Base-by-base conservation (phyloP, 2,113 vertebrate species). In the Prionailurus bengalensis region DNA sequence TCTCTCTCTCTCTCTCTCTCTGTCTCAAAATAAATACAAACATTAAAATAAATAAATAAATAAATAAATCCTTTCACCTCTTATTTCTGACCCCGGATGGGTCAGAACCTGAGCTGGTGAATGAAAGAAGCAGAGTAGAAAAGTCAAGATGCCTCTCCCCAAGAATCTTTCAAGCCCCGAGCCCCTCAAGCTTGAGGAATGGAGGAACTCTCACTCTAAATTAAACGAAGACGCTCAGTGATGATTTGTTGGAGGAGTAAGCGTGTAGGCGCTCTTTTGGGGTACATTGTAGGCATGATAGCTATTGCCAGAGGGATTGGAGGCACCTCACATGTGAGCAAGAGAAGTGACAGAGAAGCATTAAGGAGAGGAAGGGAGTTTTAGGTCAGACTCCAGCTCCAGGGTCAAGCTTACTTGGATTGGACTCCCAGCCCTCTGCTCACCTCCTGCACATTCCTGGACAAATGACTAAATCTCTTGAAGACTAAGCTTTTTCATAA, bases 371-470 rank as follows among this genome's bases (percentile, higher is more conserved):
- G 25, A 16, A n/a, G 0, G 8, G 1, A 42, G 11, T 55, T 12
- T 13, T 31, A 45, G 19, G 8, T 27, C 48, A 10, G 12, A 21
- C 45, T 73, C 27, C 39, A 66, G 29, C 29, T 55, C 42, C 39
- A 94, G 31, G 23, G 23, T 90, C 42, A 36, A 23, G 27, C 3
- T 66, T 68, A 42, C 51, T 70, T 73, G 15, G 1, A 8, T 39
- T 36, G 14, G 45, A 21, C 7, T 1, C 23, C 8, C 23, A 7
- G 13, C 61, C 10, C 10, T n/a, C 4, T 2, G 1, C 0, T 51
- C 12, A 2, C 2, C 33, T 89, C 27, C 9, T 58, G 33, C 8
- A 42, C 4, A 23, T 55, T 79, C 42, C 10, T n/a, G 39, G 12
- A 63, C 39, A 95, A 7, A 25, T 33, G 7, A 58, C 48, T 42